Evolutionary conservation across 2,113 vertebrate species (phyloP).

Genomic region (Emydura subglobosa): DNA sequence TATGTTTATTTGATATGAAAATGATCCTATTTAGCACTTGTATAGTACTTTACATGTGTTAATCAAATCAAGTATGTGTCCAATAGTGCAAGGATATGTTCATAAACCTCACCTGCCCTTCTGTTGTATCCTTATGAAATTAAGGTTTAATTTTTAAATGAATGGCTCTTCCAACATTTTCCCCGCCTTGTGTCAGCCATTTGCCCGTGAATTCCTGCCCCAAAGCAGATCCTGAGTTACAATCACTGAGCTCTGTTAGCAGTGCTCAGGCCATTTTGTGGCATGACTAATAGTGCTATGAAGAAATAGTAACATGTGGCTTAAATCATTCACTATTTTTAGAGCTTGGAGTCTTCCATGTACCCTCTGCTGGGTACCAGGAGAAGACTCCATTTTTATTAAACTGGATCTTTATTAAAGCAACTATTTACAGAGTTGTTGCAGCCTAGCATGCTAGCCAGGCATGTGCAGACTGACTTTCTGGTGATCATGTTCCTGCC

Average conservation of each 20-base stretch:
- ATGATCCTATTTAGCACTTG: neutral
- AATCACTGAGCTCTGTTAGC: neutral
- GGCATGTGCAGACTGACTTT: neutral
- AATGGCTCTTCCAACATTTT: neutral
- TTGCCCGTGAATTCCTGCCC: neutral
- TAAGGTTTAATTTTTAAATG: neutral
- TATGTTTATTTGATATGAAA: neutral
- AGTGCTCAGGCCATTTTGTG: neutral
- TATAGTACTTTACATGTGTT: no score
- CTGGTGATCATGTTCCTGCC: neutral
- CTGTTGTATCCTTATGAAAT: neutral
- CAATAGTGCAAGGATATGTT: neutral
- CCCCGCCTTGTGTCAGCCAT: neutral
- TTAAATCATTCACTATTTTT: conserved; percentile 19
- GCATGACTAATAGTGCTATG: neutral
- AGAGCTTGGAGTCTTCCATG: neutral
- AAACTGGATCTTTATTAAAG: conserved; percentile 14
- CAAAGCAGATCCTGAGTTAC: neutral
- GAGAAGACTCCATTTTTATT: neutral
- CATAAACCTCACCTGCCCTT: neutral
- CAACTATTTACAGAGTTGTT: conserved; percentile 15
- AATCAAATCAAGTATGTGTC: neutral
- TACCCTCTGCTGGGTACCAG: neutral
- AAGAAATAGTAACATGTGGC: conserved; percentile 21
- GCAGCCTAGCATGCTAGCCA: neutral